These are phyloP conservation scores for Boloria euphrosyne DNA, from an alignment of 2,888 invertebrate species.

Conservation along the genomic window DNA sequence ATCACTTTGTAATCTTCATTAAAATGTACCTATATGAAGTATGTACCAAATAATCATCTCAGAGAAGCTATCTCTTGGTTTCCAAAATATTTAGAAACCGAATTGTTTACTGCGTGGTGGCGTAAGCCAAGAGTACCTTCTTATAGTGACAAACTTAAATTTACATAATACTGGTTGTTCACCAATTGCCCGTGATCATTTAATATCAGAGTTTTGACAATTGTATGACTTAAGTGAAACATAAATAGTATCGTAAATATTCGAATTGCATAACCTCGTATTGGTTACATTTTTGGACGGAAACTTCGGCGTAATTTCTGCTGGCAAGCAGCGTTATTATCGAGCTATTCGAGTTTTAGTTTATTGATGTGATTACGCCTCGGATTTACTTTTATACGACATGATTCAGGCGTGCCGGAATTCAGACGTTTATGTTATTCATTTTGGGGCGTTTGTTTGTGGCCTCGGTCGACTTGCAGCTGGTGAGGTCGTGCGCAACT, in stretches of 20 bases:
- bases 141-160: slow-evolving; percentile 64
- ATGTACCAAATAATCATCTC: too few species aligned
- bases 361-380: slow-evolving; percentile 54
- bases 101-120: slow-evolving; percentile 75
- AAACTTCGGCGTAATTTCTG: slow-evolving; percentile 51
- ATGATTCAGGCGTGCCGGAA: slow-evolving; percentile 77
- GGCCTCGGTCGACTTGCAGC: slow-evolving; percentile 71
- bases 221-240: slow-evolving; percentile 60
- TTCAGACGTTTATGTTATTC: slow-evolving; percentile 63
- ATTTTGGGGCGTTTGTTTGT: slow-evolving; percentile 74
- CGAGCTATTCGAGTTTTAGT: slow-evolving; percentile 31
- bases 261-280: slow-evolving; percentile 47
- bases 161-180: slow-evolving; percentile 76
- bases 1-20: too few species aligned
- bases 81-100: slow-evolving; percentile 79
- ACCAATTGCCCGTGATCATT: slow-evolving; percentile 56
- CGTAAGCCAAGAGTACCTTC: slow-evolving; percentile 73
- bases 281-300: slow-evolving; percentile 44
- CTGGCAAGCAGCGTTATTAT: slow-evolving; percentile 64
- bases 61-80: slow-evolving; percentile 56
- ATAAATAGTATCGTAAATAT: slow-evolving; percentile 49
- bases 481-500: slow-evolving; percentile 76
- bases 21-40: too few species aligned
- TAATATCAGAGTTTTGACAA: slow-evolving; percentile 54
- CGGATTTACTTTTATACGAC: slow-evolving; percentile 60